phyloP scores from a whole-genome alignment of 2,797 vertebrate species.

The Salmo trutta region DNA sequence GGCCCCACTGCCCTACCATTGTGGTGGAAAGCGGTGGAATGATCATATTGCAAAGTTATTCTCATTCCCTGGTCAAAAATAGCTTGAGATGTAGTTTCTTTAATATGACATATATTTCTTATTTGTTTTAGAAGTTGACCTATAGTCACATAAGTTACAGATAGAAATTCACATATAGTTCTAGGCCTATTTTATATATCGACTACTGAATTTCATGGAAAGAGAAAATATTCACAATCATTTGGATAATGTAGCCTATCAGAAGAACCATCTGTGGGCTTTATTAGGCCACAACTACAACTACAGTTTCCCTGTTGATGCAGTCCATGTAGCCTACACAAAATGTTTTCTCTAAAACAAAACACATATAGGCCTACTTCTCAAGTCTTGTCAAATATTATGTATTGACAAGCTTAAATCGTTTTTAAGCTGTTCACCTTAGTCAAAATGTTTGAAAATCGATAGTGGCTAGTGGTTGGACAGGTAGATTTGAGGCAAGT shows the following conservation, averaged over 20 bases:
- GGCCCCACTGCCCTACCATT: conserved; percentile 45
- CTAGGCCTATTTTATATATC: not conserved
- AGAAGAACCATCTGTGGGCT: not conserved
- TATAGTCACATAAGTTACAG: not conserved
- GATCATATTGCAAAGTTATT: conserved; percentile 40
- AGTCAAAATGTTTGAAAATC: not conserved
- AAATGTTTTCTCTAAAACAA: not conserved
- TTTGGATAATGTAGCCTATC: not conserved
- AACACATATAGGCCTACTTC: not conserved
- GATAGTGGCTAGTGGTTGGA: not conserved
- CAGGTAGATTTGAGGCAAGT: not conserved
- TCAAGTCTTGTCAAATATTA: not conserved
- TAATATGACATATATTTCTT: not conserved
- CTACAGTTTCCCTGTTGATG: too few species aligned
- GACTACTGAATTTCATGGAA: not conserved
- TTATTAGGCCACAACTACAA: not conserved
- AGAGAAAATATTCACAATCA: not conserved
- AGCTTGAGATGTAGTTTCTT: not conserved
- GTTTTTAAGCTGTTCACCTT: not conserved
- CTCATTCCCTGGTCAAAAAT: conserved; percentile 18
- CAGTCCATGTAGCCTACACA: too few species aligned
- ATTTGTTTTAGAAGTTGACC: not conserved
- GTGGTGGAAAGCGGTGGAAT: conserved; percentile 55
- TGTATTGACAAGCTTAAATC: not conserved
- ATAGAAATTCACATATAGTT: not conserved